Conservation (phyloP, 2,888 invertebrate species). For the Mycogona germanica region DNA sequence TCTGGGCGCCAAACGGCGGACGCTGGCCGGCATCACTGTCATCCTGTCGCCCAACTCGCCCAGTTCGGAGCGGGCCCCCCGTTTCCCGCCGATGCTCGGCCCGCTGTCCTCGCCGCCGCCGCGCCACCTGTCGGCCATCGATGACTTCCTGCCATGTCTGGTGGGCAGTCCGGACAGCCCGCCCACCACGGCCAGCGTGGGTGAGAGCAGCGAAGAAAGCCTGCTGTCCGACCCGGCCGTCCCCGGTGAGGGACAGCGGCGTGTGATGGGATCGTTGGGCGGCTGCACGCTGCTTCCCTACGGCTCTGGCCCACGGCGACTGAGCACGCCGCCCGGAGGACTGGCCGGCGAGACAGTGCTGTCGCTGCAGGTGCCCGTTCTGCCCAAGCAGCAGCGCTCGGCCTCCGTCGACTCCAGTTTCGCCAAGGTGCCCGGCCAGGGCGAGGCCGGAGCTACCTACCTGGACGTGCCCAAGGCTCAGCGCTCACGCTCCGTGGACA, state of each 20-base stretch:
- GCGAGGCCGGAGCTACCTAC: conserved; percentile 47
- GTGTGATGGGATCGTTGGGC: too few relatives aligned
- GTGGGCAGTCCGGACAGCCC: conserved; percentile 26
- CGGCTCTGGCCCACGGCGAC: conserved; percentile 35
- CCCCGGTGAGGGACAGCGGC: conserved; percentile 30
- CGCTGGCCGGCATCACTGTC: conserved; percentile 41
- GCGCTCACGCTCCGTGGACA: conserved; percentile 72
- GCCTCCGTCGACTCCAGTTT: conserved; percentile 81
- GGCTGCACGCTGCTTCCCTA: conserved; percentile 28
- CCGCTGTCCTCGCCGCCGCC: background rate
- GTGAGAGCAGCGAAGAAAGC: conserved; percentile 2
- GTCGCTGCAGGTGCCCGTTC: conserved; percentile 65
- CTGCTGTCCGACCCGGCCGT: conserved; percentile 15
- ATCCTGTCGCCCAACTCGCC: conserved; percentile 46
- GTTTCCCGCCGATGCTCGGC: conserved; percentile 4
- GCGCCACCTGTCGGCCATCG: too few relatives aligned
- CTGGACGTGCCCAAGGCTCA: conserved; percentile 42
- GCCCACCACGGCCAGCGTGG: conserved; percentile 29
- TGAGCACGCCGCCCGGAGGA: conserved; percentile 17
- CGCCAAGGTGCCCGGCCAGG: conserved; percentile 40
- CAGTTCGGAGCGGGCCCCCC: conserved; percentile 12
- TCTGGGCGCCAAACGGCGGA: background rate
- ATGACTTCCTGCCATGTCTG: too few relatives aligned
- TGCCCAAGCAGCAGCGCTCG: conserved; percentile 63
- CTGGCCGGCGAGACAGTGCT: conserved; percentile 47